Evolutionary conservation across 2,888 invertebrate genomes (phyloP).

Genomic region (Ischnus inquisitorius): DNA sequence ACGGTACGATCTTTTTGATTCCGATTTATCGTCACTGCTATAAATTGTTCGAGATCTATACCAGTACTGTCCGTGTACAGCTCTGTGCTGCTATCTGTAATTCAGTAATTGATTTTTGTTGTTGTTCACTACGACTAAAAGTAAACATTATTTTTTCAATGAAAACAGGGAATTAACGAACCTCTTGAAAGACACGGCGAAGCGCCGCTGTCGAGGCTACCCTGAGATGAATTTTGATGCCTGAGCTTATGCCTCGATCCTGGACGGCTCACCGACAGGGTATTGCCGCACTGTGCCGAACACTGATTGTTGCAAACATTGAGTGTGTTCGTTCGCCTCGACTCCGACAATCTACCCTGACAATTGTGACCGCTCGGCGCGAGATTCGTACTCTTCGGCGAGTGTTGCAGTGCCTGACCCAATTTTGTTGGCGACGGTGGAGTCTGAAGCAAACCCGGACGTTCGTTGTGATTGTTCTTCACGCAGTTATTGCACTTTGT

Average conservation of each 20-base stretch:
- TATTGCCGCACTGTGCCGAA: conserved; percentile 79
- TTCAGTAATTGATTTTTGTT: conserved; percentile 8
- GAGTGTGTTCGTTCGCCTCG: conserved; percentile 79
- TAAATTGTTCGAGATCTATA: conserved; percentile 94
- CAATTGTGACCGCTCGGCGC: conserved; percentile 78
- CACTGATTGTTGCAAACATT: conserved; percentile 83
- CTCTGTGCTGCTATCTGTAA: conserved; percentile 92
- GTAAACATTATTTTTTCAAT: not conserved
- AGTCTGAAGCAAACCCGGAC: conserved; percentile 81
- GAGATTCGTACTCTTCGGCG: conserved; percentile 79
- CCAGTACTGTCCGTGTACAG: conserved; percentile 92
- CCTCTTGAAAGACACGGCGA: conserved; percentile 86
- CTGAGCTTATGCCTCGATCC: conserved; percentile 84
- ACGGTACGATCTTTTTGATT: conserved; percentile 95
- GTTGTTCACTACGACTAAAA: not conserved
- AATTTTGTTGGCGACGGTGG: conserved; percentile 83
- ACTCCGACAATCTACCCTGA: conserved; percentile 78
- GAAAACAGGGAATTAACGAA: conserved; percentile 71
- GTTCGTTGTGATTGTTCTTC: conserved; percentile 82
- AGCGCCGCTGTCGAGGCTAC: conserved; percentile 83
- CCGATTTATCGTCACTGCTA: conserved; percentile 96
- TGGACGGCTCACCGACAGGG: conserved; percentile 79
- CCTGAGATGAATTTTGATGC: conserved; percentile 85
- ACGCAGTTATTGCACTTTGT: conserved; percentile 82
- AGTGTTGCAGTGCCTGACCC: conserved; percentile 78